Conservation (phyloP, 2,113 vertebrate genomes). For the Mustela lutreola region DNA sequence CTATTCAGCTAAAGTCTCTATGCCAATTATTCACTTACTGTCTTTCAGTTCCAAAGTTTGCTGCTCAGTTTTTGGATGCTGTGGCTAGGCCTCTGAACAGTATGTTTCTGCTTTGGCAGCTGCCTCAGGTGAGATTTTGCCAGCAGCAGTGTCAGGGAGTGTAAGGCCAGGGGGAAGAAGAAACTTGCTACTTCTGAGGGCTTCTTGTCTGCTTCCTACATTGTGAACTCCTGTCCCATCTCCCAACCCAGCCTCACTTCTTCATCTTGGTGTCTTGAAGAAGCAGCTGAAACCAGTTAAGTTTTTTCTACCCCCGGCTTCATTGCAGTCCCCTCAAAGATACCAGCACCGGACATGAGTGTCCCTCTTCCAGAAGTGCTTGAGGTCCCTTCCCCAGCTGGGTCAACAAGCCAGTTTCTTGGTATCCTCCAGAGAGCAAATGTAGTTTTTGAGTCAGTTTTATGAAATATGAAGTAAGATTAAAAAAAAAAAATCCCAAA, state of each 20-base stretch:
- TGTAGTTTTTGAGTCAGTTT: not conserved
- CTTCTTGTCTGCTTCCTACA: not conserved
- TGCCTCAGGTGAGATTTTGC: not conserved
- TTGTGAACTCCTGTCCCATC: not conserved
- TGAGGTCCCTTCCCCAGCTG: not conserved
- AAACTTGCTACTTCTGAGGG: not conserved
- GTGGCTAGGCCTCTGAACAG: not conserved
- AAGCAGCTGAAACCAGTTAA: not conserved
- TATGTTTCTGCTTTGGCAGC: not conserved
- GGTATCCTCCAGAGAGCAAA: not conserved
- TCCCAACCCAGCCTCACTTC: not conserved
- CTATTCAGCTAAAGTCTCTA: not conserved
- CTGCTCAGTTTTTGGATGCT: not conserved
- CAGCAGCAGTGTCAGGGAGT: not conserved
- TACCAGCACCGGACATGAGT: too few relatives aligned
- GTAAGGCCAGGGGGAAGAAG: not conserved
- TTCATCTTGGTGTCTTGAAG: not conserved
- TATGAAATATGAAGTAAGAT: not conserved
- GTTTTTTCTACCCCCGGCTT: not conserved
- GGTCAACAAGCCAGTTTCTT: not conserved
- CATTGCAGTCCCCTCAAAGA: not conserved
- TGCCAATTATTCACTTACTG: not conserved
- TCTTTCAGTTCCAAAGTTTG: not conserved
- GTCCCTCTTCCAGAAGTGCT: not conserved
- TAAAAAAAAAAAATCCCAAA: not conserved